Conservation (phyloP, 1,140 invertebrate genomes). For the Archegozetes longisetosus region DNA sequence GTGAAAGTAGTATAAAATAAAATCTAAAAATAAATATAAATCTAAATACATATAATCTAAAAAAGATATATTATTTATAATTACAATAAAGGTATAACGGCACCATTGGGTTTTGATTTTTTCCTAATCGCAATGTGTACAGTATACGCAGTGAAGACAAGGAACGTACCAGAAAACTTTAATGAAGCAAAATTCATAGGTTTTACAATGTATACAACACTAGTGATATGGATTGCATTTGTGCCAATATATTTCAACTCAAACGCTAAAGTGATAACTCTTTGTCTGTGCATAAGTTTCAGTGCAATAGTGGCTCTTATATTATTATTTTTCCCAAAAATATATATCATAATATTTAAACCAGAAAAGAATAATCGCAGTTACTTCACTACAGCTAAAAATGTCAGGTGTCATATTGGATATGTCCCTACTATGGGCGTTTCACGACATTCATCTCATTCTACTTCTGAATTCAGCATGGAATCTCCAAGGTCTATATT, state of each 20-base stretch:
- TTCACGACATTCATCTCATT: constrained; percentile 24
- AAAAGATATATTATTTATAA: too few species aligned
- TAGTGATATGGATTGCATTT: constrained; percentile 77
- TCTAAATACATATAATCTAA: too few species aligned
- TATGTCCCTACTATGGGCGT: constrained; percentile 19
- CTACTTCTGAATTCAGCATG: constrained; percentile 23
- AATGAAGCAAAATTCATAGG: constrained; percentile 70
- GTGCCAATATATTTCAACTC: constrained; percentile 65
- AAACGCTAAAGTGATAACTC: constrained; percentile 46
- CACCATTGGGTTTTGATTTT: constrained; percentile 60
- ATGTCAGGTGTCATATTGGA: constrained; percentile 61
- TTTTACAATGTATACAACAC: constrained; percentile 72
- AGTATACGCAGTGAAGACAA: constrained; percentile 64
- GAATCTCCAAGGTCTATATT: constrained; percentile 23
- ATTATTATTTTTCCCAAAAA: constrained; percentile 58
- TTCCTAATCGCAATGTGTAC: constrained; percentile 61
- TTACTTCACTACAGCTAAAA: constrained; percentile 57
- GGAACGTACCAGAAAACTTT: constrained; percentile 74
- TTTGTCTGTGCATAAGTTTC: constrained; percentile 48
- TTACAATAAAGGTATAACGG: constrained; percentile 46
- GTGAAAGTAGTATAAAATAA: too few species aligned
- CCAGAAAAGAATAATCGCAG: constrained; percentile 61
- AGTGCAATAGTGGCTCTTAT: constrained; percentile 57
- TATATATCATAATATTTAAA: constrained; percentile 56
- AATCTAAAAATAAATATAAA: too few species aligned